phyloP scores from a whole-genome alignment of 2,113 vertebrate species.

The Caretta caretta region DNA sequence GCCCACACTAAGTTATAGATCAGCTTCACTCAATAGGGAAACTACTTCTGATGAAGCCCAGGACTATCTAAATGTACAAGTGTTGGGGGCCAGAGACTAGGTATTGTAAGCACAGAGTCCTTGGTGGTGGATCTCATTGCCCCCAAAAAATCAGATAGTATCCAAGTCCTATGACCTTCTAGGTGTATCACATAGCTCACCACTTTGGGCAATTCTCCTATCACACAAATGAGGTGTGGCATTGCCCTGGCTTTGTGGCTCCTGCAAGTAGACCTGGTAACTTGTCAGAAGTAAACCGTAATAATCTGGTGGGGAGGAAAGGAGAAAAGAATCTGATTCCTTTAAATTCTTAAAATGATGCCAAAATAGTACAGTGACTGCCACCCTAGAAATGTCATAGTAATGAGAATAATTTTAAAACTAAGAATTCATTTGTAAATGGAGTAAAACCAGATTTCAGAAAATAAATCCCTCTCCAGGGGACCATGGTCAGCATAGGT shows the following conservation, averaged over 20 bases:
- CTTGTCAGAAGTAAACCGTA: neutral
- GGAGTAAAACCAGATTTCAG: neutral
- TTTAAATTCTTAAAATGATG: neutral
- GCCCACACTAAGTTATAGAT: neutral
- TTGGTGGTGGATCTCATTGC: neutral
- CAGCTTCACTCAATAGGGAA: neutral
- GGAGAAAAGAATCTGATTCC: neutral
- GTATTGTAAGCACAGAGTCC: neutral
- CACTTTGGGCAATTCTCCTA: neutral
- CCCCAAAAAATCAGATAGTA: neutral
- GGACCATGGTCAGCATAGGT: neutral
- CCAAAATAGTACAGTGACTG: neutral
- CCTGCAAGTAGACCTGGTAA: neutral
- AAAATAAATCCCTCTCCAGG: neutral
- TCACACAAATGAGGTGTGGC: neutral
- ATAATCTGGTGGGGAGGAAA: neutral
- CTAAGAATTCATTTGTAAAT: neutral
- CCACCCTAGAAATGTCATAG: neutral
- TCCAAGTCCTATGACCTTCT: neutral
- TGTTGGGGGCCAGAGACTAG: neutral
- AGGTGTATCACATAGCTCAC: neutral
- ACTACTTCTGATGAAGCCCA: neutral
- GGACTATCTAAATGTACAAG: neutral
- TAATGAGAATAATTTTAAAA: neutral
- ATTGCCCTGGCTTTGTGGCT: neutral